A percentile compares a stretch with the other conserved stretches of the same genome.
These are phyloP conservation scores for Rhinoptilus africanus DNA, from an alignment of 2,113 vertebrate genomes.

Conservation along the genomic window DNA sequence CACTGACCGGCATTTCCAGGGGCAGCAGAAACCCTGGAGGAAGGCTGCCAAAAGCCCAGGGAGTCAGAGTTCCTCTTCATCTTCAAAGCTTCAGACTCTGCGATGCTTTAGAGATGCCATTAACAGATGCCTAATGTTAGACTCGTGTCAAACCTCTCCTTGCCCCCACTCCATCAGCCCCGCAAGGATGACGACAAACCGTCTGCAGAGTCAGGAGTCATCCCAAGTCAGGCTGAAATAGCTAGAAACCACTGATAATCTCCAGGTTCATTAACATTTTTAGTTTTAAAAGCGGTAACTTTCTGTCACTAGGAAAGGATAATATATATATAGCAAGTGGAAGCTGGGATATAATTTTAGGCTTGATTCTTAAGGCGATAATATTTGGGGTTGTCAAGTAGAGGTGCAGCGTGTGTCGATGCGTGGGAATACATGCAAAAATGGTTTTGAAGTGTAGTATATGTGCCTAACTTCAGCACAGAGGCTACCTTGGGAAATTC, in stretches of 20 bases:
- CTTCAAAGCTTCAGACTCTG: not conserved
- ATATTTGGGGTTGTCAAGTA: not conserved
- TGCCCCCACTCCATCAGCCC: not conserved
- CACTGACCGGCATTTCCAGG: not conserved
- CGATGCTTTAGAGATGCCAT: not conserved
- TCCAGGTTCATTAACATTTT: not conserved
- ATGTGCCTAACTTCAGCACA: not conserved
- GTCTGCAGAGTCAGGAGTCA: not conserved
- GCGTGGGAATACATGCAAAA: not conserved
- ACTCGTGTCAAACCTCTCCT: not conserved
- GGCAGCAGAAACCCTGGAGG: constrained; percentile 7
- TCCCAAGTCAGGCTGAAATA: not conserved
- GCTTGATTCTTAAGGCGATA: not conserved
- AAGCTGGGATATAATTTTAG: not conserved
- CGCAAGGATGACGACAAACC: not conserved
- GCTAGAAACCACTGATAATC: not conserved
- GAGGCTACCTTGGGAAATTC: not conserved
- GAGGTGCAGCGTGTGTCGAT: not conserved
- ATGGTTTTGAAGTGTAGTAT: not conserved
- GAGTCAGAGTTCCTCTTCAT: not conserved
- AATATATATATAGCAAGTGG: not conserved
- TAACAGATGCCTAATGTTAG: not conserved
- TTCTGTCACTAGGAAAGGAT: not conserved
- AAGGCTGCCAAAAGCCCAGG: not conserved
- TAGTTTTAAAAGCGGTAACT: not conserved